Evolutionary conservation across 2,797 vertebrate genomes (phyloP), one percentile per base, ranked within the genome.

Genomic region (Antennarius maculatus): DNA sequence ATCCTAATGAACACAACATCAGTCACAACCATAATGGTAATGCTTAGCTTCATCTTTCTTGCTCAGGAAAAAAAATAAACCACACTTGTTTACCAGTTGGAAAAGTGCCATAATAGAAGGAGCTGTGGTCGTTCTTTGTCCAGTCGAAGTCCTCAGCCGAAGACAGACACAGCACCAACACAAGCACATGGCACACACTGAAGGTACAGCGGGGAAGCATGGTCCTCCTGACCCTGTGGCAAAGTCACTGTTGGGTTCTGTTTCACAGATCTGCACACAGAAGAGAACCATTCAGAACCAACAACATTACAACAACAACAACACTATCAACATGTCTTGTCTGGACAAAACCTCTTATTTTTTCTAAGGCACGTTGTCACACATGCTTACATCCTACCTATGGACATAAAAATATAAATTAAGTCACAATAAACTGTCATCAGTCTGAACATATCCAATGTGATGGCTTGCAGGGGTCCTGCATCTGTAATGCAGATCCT

Each of bases 41-140:
- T 2, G 2, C 27, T 23, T 23, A 23, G 37, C 16, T 42, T 17
- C 46, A 46, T 71, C 9, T 31, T 23, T 42, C 5, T 12, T 39
- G 37, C 9, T 34, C 2, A 47, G 47, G 59, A 34, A 8, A 61
- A 7, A 63, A 60, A 31, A 37, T 56, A 16, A 31, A 63, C 43
- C 29, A 54, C n/a, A 31, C 61, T 15, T 51, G 15, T 59, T 57
- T 61, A 98, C 97, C 96, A 79, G 90, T 84, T 84, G 97, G 97
- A 85, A 99, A 99, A 80, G 91, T 94, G 92, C 96, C 95, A 37
- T 97, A 97, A 93, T 95, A 95, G 95, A 98, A 99, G 91, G 96
- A 94, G 84, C 93, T 80, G 13, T 92, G 92, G 14, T 95, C 83
- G 84, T 94, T 95, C 91, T 95, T 95, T 92, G 95, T 94, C 93